These are phyloP conservation scores for Melolontha melolontha DNA, from an alignment of 2,888 invertebrate species.

Conservation along the genomic window DNA sequence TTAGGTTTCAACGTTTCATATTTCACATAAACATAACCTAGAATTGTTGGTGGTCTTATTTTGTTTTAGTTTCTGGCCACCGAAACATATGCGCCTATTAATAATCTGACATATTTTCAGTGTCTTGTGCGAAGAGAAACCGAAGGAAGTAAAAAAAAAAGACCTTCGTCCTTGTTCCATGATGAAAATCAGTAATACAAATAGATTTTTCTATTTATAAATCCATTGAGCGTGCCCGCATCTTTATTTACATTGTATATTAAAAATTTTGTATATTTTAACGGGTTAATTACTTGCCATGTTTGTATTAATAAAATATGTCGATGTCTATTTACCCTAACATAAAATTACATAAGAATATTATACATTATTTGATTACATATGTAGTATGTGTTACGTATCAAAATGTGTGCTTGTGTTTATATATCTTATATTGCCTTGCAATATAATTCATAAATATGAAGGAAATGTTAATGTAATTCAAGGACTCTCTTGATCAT, in stretches of 20 bases:
- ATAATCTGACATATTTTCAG: constrained; percentile 13
- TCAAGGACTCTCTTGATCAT: constrained; percentile 30
- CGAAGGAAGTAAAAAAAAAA: constrained; percentile 6
- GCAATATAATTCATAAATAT: constrained; percentile 14
- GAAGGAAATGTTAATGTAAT: constrained; percentile 37
- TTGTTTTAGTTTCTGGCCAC: constrained; percentile 3
- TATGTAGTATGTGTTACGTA: constrained; percentile 2
- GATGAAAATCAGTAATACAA: constrained; percentile 34
- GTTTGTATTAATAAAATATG: constrained; percentile 35
- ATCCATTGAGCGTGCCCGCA: constrained; percentile 12
- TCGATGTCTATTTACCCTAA: constrained; percentile 22
- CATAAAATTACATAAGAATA: constrained; percentile 28
- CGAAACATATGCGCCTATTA: constrained; percentile 11
- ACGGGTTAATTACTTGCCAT: constrained; percentile 36
- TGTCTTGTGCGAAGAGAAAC: constrained; percentile 12
- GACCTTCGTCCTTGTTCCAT: constrained; percentile 26
- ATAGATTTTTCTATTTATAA: constrained; percentile 34
- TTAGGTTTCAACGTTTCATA: constrained; percentile 7
- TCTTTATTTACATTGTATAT: constrained; percentile 35
- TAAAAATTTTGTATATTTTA: constrained; percentile 35
- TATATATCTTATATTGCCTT: constrained; percentile 12
- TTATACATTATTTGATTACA: neutral
- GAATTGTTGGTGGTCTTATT: constrained; percentile 8
- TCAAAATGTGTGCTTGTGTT: constrained; percentile 14
- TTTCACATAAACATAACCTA: neutral